phyloP scores from a whole-genome alignment of 2,797 vertebrate genomes.

The Lutjanus argentimaculatus region DNA sequence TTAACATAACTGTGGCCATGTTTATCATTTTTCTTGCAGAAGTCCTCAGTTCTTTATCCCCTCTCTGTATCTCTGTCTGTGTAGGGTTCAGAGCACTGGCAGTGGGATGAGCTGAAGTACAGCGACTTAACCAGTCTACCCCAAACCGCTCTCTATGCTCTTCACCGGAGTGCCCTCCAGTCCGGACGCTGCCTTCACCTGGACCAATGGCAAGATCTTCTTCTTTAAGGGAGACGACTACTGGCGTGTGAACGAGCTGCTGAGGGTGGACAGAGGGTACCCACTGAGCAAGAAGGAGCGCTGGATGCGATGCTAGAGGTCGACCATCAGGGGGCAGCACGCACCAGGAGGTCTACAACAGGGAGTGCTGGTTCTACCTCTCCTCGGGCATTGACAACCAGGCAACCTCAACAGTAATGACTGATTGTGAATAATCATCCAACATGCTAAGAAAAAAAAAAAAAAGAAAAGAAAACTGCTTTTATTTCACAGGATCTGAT shows the following conservation, averaged over 20 bases:
- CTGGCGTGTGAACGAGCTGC: slow-evolving; percentile 88
- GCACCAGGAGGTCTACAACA: slow-evolving; percentile 15
- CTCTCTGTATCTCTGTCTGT: background rate
- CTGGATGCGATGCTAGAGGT: slow-evolving; percentile 89
- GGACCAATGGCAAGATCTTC: slow-evolving; percentile 89
- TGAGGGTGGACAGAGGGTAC: slow-evolving; percentile 87
- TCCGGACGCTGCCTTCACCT: slow-evolving; percentile 89
- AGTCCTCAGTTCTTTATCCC: background rate
- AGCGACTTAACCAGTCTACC: slow-evolving; percentile 83
- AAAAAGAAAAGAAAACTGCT: background rate
- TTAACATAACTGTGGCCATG: background rate
- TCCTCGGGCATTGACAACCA: slow-evolving; percentile 50
- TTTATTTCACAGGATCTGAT: slow-evolving; percentile 52
- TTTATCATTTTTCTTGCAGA: background rate
- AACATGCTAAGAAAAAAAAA: background rate
- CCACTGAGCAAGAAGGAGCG: slow-evolving; percentile 86
- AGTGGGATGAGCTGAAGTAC: slow-evolving; percentile 90
- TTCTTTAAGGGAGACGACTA: slow-evolving; percentile 91
- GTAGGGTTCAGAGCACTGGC: slow-evolving; percentile 91
- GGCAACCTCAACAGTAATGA: slow-evolving; percentile 43
- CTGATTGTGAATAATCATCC: slow-evolving; percentile 19
- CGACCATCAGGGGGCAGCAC: slow-evolving; percentile 67
- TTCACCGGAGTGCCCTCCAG: slow-evolving; percentile 86
- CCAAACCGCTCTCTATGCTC: slow-evolving; percentile 88
- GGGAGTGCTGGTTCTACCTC: slow-evolving; percentile 22